These are phyloP conservation scores for Sycophaga agraensis DNA, from an alignment of 1,140 invertebrate species.

Conservation along the genomic window DNA sequence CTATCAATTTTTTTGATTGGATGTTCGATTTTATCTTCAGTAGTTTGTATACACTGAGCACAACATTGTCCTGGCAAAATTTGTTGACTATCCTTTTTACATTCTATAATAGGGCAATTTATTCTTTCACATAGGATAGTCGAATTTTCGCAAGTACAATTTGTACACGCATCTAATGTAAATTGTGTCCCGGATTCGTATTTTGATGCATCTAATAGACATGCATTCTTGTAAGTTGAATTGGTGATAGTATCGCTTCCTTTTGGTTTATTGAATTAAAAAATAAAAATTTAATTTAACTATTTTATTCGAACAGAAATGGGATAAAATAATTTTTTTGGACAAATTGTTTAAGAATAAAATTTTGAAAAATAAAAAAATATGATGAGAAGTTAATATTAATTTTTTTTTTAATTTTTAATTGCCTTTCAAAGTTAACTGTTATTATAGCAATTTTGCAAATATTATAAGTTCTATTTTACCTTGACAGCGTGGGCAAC, in stretches of 20 bases:
- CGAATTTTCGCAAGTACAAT: slow-evolving; percentile 76
- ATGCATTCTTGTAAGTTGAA: slow-evolving; percentile 62
- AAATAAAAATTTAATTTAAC: not conserved
- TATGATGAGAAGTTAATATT: not conserved
- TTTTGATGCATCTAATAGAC: slow-evolving; percentile 69
- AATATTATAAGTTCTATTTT: too few species aligned
- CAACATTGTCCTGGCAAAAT: slow-evolving; percentile 7
- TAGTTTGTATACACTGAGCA: not conserved
- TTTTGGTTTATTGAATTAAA: slow-evolving; percentile 24
- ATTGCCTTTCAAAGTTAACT: too few species aligned
- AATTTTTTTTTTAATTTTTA: too few species aligned
- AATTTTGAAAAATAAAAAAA: not conserved
- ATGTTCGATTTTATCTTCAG: not conserved
- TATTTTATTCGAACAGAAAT: not conserved
- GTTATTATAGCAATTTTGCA: too few species aligned
- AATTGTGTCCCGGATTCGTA: slow-evolving; percentile 65
- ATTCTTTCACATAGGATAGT: not conserved
- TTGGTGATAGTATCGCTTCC: slow-evolving; percentile 44
- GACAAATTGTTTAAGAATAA: not conserved
- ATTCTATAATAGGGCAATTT: slow-evolving; percentile 12
- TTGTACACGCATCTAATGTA: slow-evolving; percentile 75
- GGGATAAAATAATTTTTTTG: not conserved
- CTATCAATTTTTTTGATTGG: not conserved
- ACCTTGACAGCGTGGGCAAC: slow-evolving; percentile 81
- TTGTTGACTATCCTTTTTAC: not conserved